These are phyloP conservation scores for Drosophila melanica DNA, from an alignment of 1,140 invertebrate species.

Conservation along the genomic window DNA sequence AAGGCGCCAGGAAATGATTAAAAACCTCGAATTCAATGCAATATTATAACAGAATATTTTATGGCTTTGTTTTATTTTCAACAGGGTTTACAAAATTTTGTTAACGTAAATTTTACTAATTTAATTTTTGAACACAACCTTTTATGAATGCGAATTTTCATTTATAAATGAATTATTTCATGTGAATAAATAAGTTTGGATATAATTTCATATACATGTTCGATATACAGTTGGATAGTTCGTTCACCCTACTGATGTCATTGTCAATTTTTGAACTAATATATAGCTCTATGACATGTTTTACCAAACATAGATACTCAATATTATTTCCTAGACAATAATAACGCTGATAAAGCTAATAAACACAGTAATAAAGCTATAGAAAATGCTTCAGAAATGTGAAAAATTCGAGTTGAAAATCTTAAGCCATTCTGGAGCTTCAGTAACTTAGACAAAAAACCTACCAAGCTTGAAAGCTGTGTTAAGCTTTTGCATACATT, in stretches of 20 bases:
- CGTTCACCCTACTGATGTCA: no score
- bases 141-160: not conserved
- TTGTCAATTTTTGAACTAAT: no score
- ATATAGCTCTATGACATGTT: not conserved
- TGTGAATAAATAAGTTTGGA: no score
- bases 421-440: not conserved
- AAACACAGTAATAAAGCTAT: no score
- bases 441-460: not conserved
- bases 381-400: not conserved
- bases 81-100: not conserved
- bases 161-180: no score
- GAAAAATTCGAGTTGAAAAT: no score
- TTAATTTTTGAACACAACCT: not conserved
- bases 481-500: not conserved
- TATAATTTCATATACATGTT: no score
- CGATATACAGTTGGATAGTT: no score
- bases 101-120: not conserved
- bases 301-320: not conserved
- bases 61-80: not conserved
- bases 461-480: conserved; percentile 6
- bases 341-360: not conserved
- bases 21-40: conserved; percentile 2
- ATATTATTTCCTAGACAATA: not conserved
- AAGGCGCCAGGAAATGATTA: conserved; percentile 42
- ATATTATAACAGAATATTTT: not conserved